Percentiles rank a stretch among this genome's conserved stretches.
These are phyloP conservation scores for Nannobrachium achirus DNA, from an alignment of 2,113 vertebrate species.

Conservation along the genomic window DNA sequence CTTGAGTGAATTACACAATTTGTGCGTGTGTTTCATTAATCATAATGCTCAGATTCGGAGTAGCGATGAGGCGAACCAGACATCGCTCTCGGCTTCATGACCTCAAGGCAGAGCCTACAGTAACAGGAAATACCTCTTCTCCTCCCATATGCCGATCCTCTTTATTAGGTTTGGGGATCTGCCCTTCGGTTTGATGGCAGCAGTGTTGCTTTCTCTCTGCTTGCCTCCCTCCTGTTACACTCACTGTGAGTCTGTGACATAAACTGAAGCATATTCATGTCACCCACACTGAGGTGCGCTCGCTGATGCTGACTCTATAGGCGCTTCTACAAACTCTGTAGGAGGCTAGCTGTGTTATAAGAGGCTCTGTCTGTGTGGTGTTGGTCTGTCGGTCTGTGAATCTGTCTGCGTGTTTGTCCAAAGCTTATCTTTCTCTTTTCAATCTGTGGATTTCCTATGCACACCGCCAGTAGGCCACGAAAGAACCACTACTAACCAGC, in stretches of 20 bases:
- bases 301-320: constrained; percentile 4
- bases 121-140: constrained; percentile 68
- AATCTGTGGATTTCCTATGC: no score
- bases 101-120: constrained; percentile 37
- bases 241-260: constrained; percentile 9
- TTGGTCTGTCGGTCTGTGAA: no score
- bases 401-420: no score
- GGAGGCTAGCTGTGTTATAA: no score
- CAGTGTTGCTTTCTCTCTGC: constrained; percentile 39
- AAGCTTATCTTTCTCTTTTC: no score
- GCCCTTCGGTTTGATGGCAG: constrained; percentile 35
- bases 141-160: constrained; percentile 43
- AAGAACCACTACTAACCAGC: not conserved
- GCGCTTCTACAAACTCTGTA: not conserved
- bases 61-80: constrained; percentile 34
- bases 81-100: constrained; percentile 38
- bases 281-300: constrained; percentile 7
- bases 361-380: no score
- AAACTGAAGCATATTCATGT: constrained; percentile 22
- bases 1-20: constrained; percentile 21
- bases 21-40: constrained; percentile 14
- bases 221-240: constrained; percentile 25
- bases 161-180: constrained; percentile 52
- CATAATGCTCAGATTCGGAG: constrained; percentile 22
- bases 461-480: no score